Base-by-base conservation (phyloP, 1,140 invertebrate species). In the Brachionus plicatilis region DNA sequence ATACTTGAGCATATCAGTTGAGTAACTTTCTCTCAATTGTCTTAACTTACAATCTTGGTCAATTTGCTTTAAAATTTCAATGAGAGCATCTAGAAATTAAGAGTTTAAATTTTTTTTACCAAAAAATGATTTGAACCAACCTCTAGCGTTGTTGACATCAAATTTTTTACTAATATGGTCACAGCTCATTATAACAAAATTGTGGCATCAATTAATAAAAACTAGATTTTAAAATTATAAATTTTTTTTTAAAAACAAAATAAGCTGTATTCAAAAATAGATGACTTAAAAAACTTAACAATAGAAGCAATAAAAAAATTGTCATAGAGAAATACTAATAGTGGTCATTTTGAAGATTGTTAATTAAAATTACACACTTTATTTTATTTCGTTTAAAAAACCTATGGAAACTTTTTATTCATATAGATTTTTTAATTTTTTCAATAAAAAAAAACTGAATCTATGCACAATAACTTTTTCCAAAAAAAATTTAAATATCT, bases 1-100 rank as follows among this genome's bases (percentile, higher is more conserved):
- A 68, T 82, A 82, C 41, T 82, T 82, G 27, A 82, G 53, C 79
- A 82, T 82, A 47, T 82, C 79, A 47, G 56, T 29, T 14, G 79
- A 60, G 20, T 14, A 68, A 65, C 14, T 60, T 24, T 82, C 79
- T 43, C 27, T 60, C 12, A 82, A 41, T 68, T 82, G 53, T 33
- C 43, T 60, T 11, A 82, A 45, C 9, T 68, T 60, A 5, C 14
- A 4, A 47, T 82, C 79, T 66, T 82, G 37, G 53, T 82, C 65
- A 20, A 82, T 68, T 27, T 29, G 37, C 11, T 66, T 82, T 20
- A 82, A 24, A 68, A 82, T 60, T 68, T 82, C 79, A 33, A 82
- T 41, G 8, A 82, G 53, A 47, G 79, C 79, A 60, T 82, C 79
- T 82, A 50, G 20, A 72, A 41, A 17, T 43, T 41, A 20, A 72